phyloP scores from a whole-genome alignment of 1,140 invertebrate genomes.

The Drosophila repletoides region DNA sequence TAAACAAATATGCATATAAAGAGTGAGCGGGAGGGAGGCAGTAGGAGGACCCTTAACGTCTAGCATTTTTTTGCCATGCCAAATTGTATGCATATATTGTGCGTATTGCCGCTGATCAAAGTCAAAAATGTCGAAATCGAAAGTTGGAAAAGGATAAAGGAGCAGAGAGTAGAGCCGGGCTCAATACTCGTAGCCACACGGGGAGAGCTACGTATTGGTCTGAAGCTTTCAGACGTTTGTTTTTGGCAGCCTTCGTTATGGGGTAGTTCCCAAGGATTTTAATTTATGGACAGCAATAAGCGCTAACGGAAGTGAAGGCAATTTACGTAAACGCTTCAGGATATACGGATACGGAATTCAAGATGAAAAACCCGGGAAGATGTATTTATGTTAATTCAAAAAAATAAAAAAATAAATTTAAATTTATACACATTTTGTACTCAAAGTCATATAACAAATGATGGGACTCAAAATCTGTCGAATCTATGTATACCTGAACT shows the following conservation, averaged over 20 bases:
- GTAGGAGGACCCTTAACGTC: neutral
- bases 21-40: neutral
- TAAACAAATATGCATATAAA: conserved; percentile 51
- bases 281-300: conserved; percentile 45
- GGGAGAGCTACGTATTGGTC: neutral
- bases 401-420: conserved; percentile 1
- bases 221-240: conserved; percentile 34
- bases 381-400: neutral
- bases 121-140: neutral
- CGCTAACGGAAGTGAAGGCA: conserved; percentile 38
- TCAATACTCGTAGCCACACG: neutral
- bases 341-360: conserved; percentile 1
- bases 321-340: conserved; percentile 41
- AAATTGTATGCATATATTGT: conserved; percentile 65
- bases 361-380: neutral
- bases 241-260: conserved; percentile 28
- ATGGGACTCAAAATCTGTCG: no score
- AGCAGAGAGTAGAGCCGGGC: neutral
- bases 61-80: conserved; percentile 14
- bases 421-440: no score
- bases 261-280: conserved; percentile 27
- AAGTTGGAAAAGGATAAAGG: neutral
- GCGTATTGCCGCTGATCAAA: conserved; percentile 48
- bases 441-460: no score
- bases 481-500: no score